A percentile compares a stretch with the other conserved stretches of the same genome.
These are phyloP conservation scores for Tetragnatha versicolor DNA, from an alignment of 1,140 invertebrate species.

Conservation along the genomic window DNA sequence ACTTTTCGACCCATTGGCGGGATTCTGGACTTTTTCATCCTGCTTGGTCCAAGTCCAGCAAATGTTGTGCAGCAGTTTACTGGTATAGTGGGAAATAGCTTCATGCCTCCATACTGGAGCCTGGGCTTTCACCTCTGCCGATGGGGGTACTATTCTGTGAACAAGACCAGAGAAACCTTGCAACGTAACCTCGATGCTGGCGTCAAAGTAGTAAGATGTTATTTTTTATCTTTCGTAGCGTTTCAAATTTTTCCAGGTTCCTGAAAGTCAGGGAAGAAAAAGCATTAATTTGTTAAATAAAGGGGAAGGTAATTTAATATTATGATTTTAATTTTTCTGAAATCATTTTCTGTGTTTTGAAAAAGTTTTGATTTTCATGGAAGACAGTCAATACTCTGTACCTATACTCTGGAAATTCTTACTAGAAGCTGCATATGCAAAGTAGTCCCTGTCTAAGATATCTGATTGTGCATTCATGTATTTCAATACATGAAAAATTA, in stretches of 20 bases:
- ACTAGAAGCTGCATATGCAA: too few relatives aligned
- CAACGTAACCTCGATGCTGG: slow-evolving; percentile 60
- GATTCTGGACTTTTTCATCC: slow-evolving; percentile 77
- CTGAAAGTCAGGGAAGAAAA: neutral
- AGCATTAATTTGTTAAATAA: neutral
- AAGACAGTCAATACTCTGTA: too few relatives aligned
- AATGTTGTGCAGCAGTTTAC: slow-evolving; percentile 67
- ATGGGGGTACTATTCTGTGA: slow-evolving; percentile 74
- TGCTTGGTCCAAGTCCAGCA: slow-evolving; percentile 75
- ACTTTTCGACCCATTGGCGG: slow-evolving; percentile 80
- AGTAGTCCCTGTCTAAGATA: too few relatives aligned
- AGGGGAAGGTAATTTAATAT: too few relatives aligned
- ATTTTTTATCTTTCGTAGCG: neutral
- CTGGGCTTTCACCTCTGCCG: slow-evolving; percentile 69
- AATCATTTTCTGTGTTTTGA: too few relatives aligned
- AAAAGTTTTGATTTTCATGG: too few relatives aligned
- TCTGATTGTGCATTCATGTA: too few relatives aligned
- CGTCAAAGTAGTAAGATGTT: slow-evolving; percentile 62
- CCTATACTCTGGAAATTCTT: too few relatives aligned
- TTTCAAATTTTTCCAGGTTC: neutral
- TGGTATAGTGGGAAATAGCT: slow-evolving; percentile 60
- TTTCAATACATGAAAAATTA: too few relatives aligned
- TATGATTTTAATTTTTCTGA: too few relatives aligned
- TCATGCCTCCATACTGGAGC: slow-evolving; percentile 66
- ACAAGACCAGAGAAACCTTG: slow-evolving; percentile 69